Evolutionary conservation across 2,888 invertebrate species (phyloP), one percentile per base, ranked within the genome.

Genomic region (Meteorus colon): DNA sequence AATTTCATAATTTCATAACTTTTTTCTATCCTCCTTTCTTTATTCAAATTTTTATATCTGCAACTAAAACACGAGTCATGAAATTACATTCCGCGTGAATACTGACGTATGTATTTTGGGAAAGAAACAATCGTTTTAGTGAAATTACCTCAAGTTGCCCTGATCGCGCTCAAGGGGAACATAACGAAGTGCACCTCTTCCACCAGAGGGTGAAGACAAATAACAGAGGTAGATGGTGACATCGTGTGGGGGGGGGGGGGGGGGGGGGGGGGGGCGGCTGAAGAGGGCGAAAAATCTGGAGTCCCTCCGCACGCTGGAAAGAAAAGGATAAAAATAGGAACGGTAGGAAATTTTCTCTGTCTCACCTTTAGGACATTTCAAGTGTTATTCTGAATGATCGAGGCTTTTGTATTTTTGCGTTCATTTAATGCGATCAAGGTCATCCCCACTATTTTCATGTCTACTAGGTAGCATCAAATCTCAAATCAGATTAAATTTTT

Each of bases 401-500:
- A 45, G 16, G 8, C 8, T 34, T 34, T 34, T 2, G 34, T 34
- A 34, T 34, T 34, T 34, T 34, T 8, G 34, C 34, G 34, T 34
- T 34, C 8, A 34, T 8, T 34, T 34, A 34, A 34, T 34, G 34
- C 55, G 4, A 55, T 55, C 19, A 55, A 19, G 55, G 55, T 8
- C 24, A 24, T 55, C n/a, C n/a, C 55, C 10, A 19, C 1, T 55
- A 55, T 19, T 8, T 6, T 19, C 10, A 55, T 55, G 19, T 19
- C 2, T 19, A 19, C 5, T 24, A 1, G n/a, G 19, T 55, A 19
- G 19, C 6, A 55, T 19, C 14, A 16, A 66, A 60, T 4, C n/a
- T 62, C 24, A 2, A 41, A 16, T 19, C 63, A 63, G 55, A 73
- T 67, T 48, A 16, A 65, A 60, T 24, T 73, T 62, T 68, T n/a